Base-by-base conservation (phyloP, 2,797 vertebrate species). In the Taenioides sp. region DNA sequence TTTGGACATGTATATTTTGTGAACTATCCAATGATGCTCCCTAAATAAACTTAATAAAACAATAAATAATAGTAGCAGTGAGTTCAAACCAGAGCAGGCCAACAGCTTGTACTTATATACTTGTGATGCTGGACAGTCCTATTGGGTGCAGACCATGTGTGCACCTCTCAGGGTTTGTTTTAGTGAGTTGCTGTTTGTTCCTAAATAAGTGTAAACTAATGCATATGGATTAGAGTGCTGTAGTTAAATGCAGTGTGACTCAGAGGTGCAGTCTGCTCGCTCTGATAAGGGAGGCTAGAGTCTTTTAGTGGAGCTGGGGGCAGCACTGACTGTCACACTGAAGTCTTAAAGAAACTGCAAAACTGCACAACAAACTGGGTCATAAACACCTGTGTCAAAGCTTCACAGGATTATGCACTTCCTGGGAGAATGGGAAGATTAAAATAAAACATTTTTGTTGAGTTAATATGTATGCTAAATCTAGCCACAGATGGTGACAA, bases 161-260 rank as follows among this genome's bases (percentile, higher is more conserved):
- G 47, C 28, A 61, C 63, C 74, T 70, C 54, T 73, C 58, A 52
- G 57, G 71, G 65, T 74, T 75, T 70, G 71, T 66, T 75, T 70
- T 64, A 78, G 65, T 83, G 70, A 65, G 74, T 83, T 75, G 81
- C 58, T 82, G 72, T 86, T 82, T 80, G 77, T 80, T 73, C 83
- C 54, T 70, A 67, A 78, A 70, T 70, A 69, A 78, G 70, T 73
- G 70, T 68, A 75, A 62, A 75, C 68, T 76, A 74, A 77, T 85
- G 87, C 77, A 79, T 86, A 84, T 84, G 75, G 76, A 89, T 87
- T 79, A 78, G 75, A 71, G 75, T 80, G 81, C 71, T 78, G 80
- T 77, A 72, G 78, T 86, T 86, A 79, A 77, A 74, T 80, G 74
- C 75, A 68, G 74, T 72, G 81, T 76, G 80, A 85, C 73, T 58